Percentiles rank a stretch among this genome's conserved stretches.
Conservation (phyloP, 2,113 vertebrate species). For the Diadophis punctatus region DNA sequence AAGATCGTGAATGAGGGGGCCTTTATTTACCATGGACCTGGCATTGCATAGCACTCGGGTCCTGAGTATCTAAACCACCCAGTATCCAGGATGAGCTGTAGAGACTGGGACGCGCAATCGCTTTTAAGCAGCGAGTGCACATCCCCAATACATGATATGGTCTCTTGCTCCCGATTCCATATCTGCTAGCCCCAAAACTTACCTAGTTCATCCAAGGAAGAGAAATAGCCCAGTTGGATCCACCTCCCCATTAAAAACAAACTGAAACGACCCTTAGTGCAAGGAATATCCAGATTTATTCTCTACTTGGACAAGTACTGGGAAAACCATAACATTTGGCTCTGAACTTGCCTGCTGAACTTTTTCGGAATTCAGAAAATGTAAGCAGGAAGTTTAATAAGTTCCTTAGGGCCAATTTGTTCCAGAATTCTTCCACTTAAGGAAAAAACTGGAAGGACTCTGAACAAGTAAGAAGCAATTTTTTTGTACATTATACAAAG, state of each 20-base stretch:
- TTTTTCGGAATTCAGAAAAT: background rate
- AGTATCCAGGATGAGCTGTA: too few relatives aligned
- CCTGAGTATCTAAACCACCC: too few relatives aligned
- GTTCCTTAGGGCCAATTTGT: background rate
- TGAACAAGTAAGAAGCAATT: background rate
- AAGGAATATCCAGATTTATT: background rate
- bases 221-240: background rate
- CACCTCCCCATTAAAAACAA: background rate
- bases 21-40: too few relatives aligned
- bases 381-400: background rate
- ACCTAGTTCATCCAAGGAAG: background rate
- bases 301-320: too few relatives aligned
- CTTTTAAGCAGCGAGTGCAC: too few relatives aligned
- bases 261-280: background rate
- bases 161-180: too few relatives aligned
- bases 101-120: too few relatives aligned
- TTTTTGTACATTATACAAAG: background rate
- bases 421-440: conserved; percentile 9
- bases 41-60: too few relatives aligned
- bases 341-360: background rate
- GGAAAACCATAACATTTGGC: background rate
- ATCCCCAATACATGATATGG: too few relatives aligned
- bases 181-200: background rate
- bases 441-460: conserved; percentile 9
- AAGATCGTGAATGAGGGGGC: too few relatives aligned